Conservation (phyloP, 2,797 vertebrate genomes). For the Lycodopsis pacificus region DNA sequence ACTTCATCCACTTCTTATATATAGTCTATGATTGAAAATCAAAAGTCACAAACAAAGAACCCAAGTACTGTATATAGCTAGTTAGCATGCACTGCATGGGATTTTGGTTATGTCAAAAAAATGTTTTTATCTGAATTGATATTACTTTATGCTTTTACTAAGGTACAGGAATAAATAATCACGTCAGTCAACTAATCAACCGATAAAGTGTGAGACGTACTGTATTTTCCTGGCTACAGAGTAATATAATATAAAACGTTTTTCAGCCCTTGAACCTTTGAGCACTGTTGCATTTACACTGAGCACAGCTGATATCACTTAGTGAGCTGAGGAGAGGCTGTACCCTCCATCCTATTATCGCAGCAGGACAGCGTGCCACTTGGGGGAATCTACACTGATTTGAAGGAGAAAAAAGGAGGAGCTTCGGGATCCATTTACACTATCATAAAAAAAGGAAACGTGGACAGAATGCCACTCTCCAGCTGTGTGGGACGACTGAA, state of each 20-base stretch:
- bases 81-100: not conserved
- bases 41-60: too few relatives aligned
- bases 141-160: not conserved
- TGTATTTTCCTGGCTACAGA: not conserved
- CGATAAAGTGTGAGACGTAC: not conserved
- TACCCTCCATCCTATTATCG: not conserved
- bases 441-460: not conserved
- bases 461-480: not conserved
- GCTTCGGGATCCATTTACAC: constrained; percentile 4
- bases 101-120: not conserved
- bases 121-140: not conserved
- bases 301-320: too few relatives aligned
- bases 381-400: not conserved
- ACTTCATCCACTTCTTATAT: too few relatives aligned
- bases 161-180: not conserved
- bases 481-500: not conserved
- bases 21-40: too few relatives aligned
- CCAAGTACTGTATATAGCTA: not conserved
- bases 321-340: too few relatives aligned
- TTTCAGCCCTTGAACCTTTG: not conserved
- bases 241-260: too few relatives aligned
- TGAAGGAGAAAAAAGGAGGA: not conserved
- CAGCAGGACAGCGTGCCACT: not conserved
- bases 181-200: not conserved
- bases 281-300: not conserved